Evolutionary conservation across 2,888 invertebrate species (phyloP).

Genomic region (Rhimphoctona megacephalus): DNA sequence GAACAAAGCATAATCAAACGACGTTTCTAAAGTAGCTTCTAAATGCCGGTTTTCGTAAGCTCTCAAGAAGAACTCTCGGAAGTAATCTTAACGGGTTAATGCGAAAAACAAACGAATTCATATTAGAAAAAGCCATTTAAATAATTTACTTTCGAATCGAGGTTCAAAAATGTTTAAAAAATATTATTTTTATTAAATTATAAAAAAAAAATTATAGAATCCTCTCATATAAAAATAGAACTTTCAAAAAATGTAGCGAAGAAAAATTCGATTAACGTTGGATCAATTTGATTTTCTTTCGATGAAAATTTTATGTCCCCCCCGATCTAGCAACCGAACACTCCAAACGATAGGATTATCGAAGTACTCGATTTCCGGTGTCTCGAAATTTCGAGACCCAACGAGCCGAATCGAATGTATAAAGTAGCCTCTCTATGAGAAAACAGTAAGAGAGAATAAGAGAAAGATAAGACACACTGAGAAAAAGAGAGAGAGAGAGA

Average conservation of each 20-base stretch:
- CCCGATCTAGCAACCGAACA: neutral
- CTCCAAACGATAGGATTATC: conserved; percentile 6
- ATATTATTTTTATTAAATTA: neutral
- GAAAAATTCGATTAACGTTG: neutral
- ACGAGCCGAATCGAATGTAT: conserved; percentile 44
- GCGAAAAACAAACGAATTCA: neutral
- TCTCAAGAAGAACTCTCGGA: neutral
- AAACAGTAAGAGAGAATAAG: conserved; percentile 11
- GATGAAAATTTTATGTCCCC: neutral
- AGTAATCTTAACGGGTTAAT: neutral
- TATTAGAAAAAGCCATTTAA: neutral
- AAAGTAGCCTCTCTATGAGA: conserved; percentile 29
- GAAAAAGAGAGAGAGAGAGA: neutral
- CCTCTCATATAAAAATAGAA: neutral
- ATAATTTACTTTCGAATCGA: neutral
- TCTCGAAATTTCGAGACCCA: conserved; percentile 39
- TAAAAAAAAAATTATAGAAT: neutral
- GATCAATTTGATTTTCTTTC: neutral
- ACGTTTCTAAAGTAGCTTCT: neutral
- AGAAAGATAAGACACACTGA: neutral
- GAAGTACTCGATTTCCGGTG: conserved; percentile 46
- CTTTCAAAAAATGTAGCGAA: neutral
- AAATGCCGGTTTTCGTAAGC: conserved; percentile 17
- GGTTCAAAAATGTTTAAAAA: neutral
- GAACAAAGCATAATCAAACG: neutral